Conservation (phyloP, 2,888 invertebrate genomes). For the Elysia crispata region DNA sequence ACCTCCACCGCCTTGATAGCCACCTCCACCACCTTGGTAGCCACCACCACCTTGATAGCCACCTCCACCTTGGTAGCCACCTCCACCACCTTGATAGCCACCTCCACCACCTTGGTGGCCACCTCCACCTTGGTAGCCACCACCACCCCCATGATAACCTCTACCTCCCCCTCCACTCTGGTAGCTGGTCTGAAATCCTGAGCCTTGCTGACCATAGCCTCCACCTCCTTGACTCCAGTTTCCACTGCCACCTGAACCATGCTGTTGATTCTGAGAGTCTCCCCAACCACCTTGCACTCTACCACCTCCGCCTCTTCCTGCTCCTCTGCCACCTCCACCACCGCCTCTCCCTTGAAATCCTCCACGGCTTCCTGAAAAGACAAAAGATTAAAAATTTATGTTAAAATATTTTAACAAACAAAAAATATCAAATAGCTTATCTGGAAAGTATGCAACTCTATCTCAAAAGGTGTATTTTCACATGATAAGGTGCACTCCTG, state of each 20-base stretch:
- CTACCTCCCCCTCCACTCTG: slow-evolving; percentile 60
- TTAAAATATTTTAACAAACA: neutral
- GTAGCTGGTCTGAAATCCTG: slow-evolving; percentile 59
- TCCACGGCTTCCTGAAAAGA: slow-evolving; percentile 5
- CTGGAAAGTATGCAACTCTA: neutral
- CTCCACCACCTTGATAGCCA: slow-evolving; percentile 55
- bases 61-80: slow-evolving; percentile 49
- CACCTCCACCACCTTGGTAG: slow-evolving; percentile 52
- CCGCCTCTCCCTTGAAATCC: slow-evolving; percentile 55
- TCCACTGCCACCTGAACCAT: slow-evolving; percentile 61
- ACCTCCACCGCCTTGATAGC: slow-evolving; percentile 55
- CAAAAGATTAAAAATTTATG: neutral
- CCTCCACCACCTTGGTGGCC: slow-evolving; percentile 62
- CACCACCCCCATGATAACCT: slow-evolving; percentile 60
- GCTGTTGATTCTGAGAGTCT: slow-evolving; percentile 51
- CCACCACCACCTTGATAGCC: slow-evolving; percentile 46
- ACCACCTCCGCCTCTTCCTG: slow-evolving; percentile 55
- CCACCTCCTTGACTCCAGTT: slow-evolving; percentile 68
- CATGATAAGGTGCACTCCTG: too few relatives aligned
- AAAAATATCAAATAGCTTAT: neutral
- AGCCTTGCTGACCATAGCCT: slow-evolving; percentile 43
- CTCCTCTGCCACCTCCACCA: slow-evolving; percentile 59
- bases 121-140: slow-evolving; percentile 45
- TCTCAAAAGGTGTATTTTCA: neutral
- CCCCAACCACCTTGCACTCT: slow-evolving; percentile 56